Evolutionary conservation across 1,140 invertebrate genomes (phyloP), one percentile per base, ranked within the genome.

Genomic region (Plectus sambesii): DNA sequence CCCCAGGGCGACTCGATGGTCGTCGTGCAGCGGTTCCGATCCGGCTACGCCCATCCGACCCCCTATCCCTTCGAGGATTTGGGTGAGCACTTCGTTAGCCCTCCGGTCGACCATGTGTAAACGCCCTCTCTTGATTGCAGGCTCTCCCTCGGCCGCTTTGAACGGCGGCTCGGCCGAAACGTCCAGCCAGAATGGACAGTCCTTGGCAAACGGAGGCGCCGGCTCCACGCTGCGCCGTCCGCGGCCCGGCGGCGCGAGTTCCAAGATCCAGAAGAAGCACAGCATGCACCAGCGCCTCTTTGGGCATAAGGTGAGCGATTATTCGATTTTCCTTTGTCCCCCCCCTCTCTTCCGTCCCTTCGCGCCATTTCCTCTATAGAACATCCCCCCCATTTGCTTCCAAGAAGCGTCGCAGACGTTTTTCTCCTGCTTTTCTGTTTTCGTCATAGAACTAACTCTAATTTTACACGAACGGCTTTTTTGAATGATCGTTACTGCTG

Each of bases 251-350:
- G 57, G 61, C 43, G 60, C 47, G 9, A 52, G 23, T 9, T 36
- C 37, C 1, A 62, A 60, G 39, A 52, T 67, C 24, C 39, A 54
- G 12, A 42, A 66, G n/a, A 69, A 69, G 36, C 58, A 63, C 9
- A 61, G 57, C 4, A 60, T 67, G 63, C 60, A 62, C 51, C 54
- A 57, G 9, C 51, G 61, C 26, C 12, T 67, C 30, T 67, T 67
- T 40, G 62, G 66, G 8, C n/a, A n/a, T n/a, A n/a, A n/a, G n/a
- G n/a, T n/a, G n/a, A n/a, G n/a, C n/a, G n/a, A n/a, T n/a, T n/a
- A n/a, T n/a, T n/a, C n/a, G n/a, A n/a, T n/a, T n/a, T n/a, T n/a
- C n/a, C n/a, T n/a, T n/a, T n/a, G n/a, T n/a, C n/a, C n/a, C n/a
- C n/a, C n/a, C n/a, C n/a, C n/a, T n/a, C n/a, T n/a, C n/a, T n/a